Base-by-base conservation (phyloP, 2,888 invertebrate genomes). In the Epirrhoe alternata region DNA sequence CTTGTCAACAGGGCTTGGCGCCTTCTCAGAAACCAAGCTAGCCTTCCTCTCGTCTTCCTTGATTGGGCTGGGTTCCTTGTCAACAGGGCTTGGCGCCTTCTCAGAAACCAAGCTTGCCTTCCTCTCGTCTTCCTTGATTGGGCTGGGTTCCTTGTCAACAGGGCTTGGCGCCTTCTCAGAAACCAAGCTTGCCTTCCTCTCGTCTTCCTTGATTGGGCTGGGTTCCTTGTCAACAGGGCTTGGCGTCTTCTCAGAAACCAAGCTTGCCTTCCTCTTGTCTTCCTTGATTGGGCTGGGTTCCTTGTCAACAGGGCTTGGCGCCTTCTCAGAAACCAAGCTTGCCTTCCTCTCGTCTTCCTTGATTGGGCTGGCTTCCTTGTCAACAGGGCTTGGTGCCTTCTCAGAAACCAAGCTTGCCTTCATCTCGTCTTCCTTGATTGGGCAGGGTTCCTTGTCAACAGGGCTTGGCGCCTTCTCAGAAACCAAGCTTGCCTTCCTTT, bases 401-500 rank as follows among this genome's bases (percentile, higher is more conserved):
- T 63, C 49, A 4, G 61, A 51, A 1, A 57, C 24, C 5, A 61
- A n/a, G 17, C 52, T 63, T 33, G 58, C 33, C 8, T 17, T 35
- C 52, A 63, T 68, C 0, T 61, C 65, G 12, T 53, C 49, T 2
- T 60, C 60, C 3, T 51, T 16, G 24, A 67, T 38, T 6, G 38
- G 54, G 47, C 57, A 65, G 0, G 60, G 56, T 10, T 30, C 55
- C 45, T 57, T 69, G 4, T 62, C 61, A 24, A 59, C 64, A 6
- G 57, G 63, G 10, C 68, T 72, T 5, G 54, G 31, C 42, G 45
- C 50, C 14, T 67, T 70, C 0, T 71, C 74, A 12, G 42, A n/a
- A 1, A 57, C 33, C 6, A 52, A 56, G 14, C 61, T 69, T 24
- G 58, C 52, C 14, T 53, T 49, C 45, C 58, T 68, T 2, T 66